Conservation (phyloP, 2,888 invertebrate genomes). For the Paralinhomoeus sp. region DNA sequence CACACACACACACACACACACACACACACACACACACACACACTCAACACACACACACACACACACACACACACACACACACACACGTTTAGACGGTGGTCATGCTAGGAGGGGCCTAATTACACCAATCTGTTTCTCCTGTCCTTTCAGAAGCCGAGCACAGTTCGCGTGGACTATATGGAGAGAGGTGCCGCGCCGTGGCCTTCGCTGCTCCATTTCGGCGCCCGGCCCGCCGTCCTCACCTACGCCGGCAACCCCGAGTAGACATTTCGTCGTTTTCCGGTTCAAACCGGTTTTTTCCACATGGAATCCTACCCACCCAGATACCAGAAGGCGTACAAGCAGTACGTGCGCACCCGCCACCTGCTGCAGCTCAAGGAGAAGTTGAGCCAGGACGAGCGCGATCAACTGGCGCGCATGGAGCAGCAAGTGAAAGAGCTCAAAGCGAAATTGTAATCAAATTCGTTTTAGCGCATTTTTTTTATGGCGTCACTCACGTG, state of each 20-base stretch:
- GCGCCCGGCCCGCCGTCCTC: constrained; percentile 74
- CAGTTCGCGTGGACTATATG: constrained; percentile 77
- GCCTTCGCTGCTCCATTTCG: constrained; percentile 65
- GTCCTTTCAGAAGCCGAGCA: constrained; percentile 55
- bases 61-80: too few relatives aligned
- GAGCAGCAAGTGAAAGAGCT: constrained; percentile 70
- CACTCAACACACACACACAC: too few relatives aligned
- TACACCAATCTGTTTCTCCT: too few relatives aligned
- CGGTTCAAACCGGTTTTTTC: too few relatives aligned
- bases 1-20: too few relatives aligned
- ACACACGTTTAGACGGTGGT: too few relatives aligned
- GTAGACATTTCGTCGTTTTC: too few relatives aligned
- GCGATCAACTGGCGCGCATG: constrained; percentile 59
- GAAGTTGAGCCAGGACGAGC: constrained; percentile 69
- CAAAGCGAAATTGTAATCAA: constrained; percentile 43
- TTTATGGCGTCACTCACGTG: too few relatives aligned
- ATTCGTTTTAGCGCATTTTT: too few relatives aligned
- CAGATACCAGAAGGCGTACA: constrained; percentile 82
- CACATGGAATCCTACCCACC: too few relatives aligned
- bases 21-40: too few relatives aligned
- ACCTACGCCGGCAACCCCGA: constrained; percentile 89
- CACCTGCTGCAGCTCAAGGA: constrained; percentile 86
- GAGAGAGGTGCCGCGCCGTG: constrained; percentile 43
- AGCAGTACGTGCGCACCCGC: constrained; percentile 80
- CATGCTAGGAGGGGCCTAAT: too few relatives aligned